phyloP scores from a whole-genome alignment of 2,888 invertebrate genomes.

The Norana najaformis region DNA sequence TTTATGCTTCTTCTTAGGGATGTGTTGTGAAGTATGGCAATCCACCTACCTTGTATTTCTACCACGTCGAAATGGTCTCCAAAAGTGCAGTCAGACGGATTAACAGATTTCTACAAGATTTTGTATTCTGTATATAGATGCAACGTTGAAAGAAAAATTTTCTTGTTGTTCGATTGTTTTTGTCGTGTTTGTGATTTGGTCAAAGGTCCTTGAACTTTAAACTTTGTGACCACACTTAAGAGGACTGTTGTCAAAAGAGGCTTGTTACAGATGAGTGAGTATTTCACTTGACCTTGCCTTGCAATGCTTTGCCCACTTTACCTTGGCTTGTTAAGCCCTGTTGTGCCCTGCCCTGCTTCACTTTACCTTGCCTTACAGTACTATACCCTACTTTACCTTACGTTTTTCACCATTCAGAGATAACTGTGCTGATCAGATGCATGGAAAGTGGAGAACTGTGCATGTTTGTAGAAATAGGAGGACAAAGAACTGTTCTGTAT shows the following conservation, averaged over 20 bases:
- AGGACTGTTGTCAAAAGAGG: no score
- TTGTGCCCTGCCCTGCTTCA: no score
- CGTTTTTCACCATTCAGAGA: not conserved
- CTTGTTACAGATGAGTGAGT: not conserved
- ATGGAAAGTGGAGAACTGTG: not conserved
- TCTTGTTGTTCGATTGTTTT: no score
- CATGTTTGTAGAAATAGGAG: not conserved
- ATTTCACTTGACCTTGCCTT: not conserved
- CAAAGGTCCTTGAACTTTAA: not conserved
- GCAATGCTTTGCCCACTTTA: no score
- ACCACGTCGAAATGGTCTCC: not conserved
- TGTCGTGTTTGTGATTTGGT: no score
- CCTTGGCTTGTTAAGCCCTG: not conserved
- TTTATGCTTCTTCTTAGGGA: not conserved
- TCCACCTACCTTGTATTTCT: not conserved
- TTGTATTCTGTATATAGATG: no score
- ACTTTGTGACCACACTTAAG: not conserved
- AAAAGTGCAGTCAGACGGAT: no score
- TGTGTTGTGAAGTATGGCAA: not conserved
- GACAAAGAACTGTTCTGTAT: not conserved
- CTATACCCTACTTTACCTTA: not conserved
- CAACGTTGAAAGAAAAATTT: no score
- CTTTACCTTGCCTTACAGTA: not conserved
- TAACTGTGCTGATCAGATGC: not conserved
- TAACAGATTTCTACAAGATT: no score